Conservation (phyloP, 2,797 vertebrate species). For the Bradypus variegatus region DNA sequence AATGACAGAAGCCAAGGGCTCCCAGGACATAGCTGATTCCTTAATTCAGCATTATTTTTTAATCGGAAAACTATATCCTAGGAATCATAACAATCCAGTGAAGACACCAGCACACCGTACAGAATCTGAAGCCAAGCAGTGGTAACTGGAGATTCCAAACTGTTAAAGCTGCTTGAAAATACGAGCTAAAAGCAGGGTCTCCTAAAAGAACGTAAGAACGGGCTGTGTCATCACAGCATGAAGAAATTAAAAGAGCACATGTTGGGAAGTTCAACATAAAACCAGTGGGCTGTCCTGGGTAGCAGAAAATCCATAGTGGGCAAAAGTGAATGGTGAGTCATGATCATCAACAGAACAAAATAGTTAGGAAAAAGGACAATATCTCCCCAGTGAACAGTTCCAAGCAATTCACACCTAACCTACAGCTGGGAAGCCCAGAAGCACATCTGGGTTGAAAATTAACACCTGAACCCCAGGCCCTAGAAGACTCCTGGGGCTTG, state of each 20-base stretch:
- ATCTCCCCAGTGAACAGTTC: not conserved
- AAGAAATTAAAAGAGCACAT: constrained; percentile 23
- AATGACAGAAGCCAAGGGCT: not conserved
- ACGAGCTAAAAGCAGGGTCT: constrained; percentile 39
- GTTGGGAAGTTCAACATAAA: constrained; percentile 17
- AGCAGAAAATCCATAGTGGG: constrained; percentile 31
- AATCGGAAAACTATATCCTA: not conserved
- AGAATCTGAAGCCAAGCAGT: constrained; percentile 6
- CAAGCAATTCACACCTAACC: not conserved
- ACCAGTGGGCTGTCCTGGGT: not conserved
- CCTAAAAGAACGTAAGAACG: not conserved
- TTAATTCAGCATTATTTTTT: not conserved
- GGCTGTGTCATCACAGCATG: not conserved
- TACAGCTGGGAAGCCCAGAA: not conserved
- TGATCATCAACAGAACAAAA: not conserved
- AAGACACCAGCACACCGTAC: not conserved
- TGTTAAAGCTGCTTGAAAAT: not conserved
- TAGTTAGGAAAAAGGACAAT: not conserved
- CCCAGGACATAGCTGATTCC: not conserved
- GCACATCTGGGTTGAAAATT: constrained; percentile 12
- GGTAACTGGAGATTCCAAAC: not conserved
- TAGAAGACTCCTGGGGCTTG: constrained; percentile 1
- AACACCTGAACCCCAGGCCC: constrained; percentile 21
- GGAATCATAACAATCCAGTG: constrained; percentile 1
- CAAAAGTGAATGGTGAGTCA: not conserved